Percentiles rank a stretch among this genome's conserved stretches.
Conservation (phyloP, 2,888 invertebrate genomes). For the Melipona beecheii region DNA sequence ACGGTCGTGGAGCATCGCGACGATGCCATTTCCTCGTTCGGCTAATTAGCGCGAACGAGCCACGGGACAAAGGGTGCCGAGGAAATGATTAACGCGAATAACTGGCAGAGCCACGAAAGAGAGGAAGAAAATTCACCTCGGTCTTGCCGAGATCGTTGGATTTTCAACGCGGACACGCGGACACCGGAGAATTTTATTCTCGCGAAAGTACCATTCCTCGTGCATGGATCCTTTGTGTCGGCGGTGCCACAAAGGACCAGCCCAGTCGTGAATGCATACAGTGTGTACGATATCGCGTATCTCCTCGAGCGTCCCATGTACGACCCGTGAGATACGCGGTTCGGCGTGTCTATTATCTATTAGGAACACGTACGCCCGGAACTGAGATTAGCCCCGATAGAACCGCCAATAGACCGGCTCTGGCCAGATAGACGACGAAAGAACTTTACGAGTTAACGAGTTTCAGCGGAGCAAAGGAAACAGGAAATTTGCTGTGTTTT, state of each 20-base stretch:
- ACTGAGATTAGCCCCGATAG: conserved; percentile 33
- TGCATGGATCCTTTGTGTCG: conserved; percentile 50
- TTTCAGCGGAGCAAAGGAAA: too few species aligned
- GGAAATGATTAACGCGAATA: conserved; percentile 17
- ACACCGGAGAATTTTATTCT: conserved; percentile 10
- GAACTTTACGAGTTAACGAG: neutral
- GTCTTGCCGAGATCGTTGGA: neutral
- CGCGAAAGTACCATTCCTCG: neutral
- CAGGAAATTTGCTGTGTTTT: too few species aligned
- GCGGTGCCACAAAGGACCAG: conserved; percentile 56
- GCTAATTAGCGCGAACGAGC: conserved; percentile 20
- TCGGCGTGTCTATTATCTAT: conserved; percentile 46
- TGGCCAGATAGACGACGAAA: too few species aligned
- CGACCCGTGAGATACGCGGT: conserved; percentile 35
- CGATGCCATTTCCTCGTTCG: conserved; percentile 28
- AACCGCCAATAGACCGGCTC: too few species aligned
- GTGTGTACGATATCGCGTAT: conserved; percentile 48
- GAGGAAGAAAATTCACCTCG: neutral
- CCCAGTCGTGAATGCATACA: conserved; percentile 49
- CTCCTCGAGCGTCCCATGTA: conserved; percentile 29
- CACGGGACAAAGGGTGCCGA: conserved; percentile 3
- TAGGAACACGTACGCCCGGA: conserved; percentile 43
- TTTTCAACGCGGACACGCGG: neutral
- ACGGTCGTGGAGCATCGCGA: neutral
- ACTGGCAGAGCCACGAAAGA: neutral